Base-by-base conservation (phyloP, 1,140 invertebrate genomes). In the Anoplophora glabripennis region DNA sequence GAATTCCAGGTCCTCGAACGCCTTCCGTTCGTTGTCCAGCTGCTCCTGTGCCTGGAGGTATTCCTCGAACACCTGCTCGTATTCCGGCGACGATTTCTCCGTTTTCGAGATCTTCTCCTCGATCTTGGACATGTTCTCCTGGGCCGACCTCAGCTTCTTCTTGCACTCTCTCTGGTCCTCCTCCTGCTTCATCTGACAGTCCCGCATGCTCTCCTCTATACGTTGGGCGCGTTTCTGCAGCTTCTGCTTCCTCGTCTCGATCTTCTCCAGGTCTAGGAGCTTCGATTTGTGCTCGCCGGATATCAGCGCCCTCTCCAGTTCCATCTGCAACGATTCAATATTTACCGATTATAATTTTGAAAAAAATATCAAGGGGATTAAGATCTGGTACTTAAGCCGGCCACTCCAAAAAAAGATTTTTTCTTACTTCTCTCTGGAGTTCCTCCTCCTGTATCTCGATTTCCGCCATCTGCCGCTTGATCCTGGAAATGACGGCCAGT, bases 1-100 rank as follows among this genome's bases (percentile, higher is more conserved):
- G 76, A 96, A 97, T 76, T 97, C 94, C 12, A 94, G 78, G 75
- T 96, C 93, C 76, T 97, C 94, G 72, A 90, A 96, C 34, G 88
- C 83, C 79, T 93, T 89, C 8, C 81, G 82, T 66, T 90, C 87
- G 57, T 84, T 86, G 55, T 89, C 88, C 12, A 89, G 70, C 1
- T 82, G 77, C 57, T 90, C 87, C 61, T 86, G 84, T 17, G 87
- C 81, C 56, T 84, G 79, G 52, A 84, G 74, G 37, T 84, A 76
- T 64, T 85, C 82, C 68, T 85, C 84, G 8, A 85, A 69, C 0
- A 82, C 80, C 3, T 78, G 75, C 21, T 79, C 75, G 40, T 83
- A 80, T 41, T 78, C 75, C 52, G 80, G 75, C 36, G 38, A 18
- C 79, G 61, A 63, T 81, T 81, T 63, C 21, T 58, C 17, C 7